Evolutionary conservation across 2,113 vertebrate species (phyloP).

Genomic region (Cromileptes altivelis): DNA sequence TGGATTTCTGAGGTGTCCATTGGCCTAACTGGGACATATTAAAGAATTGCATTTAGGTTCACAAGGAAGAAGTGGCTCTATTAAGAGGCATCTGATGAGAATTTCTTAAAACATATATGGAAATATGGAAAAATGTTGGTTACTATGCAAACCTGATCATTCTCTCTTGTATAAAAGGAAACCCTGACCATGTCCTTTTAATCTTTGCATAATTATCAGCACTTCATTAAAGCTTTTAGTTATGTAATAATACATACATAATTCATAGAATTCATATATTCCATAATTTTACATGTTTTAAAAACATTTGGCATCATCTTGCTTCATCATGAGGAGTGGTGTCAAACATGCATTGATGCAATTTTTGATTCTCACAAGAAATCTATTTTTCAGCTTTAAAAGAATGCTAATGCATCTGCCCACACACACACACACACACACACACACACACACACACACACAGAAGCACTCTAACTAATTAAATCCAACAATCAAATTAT

Average conservation of each 20-base stretch:
- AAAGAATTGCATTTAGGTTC: too few relatives aligned
- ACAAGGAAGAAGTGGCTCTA: background rate
- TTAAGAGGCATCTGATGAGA: background rate
- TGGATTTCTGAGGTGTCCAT: too few relatives aligned
- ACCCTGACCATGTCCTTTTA: background rate
- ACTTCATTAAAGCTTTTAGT: background rate
- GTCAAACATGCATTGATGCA: background rate
- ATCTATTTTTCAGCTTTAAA: background rate
- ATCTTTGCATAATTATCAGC: background rate
- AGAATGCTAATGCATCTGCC: background rate
- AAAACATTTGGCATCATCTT: background rate
- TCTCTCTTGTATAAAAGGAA: background rate
- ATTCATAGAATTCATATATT: background rate
- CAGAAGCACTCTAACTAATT: conserved; percentile 17
- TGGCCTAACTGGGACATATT: too few relatives aligned
- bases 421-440: background rate
- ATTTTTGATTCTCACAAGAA: background rate
- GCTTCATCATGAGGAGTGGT: background rate
- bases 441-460: background rate
- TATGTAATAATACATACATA: background rate
- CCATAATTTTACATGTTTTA: background rate
- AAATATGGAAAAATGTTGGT: background rate
- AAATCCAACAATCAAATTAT: conserved; percentile 27
- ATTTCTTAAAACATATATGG: background rate
- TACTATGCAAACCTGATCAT: background rate